Evolutionary conservation across 2,888 invertebrate species (phyloP).

Genomic region (Hoplodrina ambigua): DNA sequence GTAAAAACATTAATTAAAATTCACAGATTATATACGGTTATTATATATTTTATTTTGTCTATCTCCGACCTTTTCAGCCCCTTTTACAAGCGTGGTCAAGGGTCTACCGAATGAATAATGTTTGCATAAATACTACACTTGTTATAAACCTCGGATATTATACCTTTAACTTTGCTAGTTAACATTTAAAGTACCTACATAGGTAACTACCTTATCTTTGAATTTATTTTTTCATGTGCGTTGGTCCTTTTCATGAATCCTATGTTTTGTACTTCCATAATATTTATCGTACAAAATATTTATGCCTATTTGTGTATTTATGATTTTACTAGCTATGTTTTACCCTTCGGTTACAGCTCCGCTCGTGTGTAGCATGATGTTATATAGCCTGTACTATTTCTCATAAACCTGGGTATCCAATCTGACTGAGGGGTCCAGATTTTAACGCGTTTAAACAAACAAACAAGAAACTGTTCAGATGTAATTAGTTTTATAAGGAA

Average conservation of each 20-base stretch:
- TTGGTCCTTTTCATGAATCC: not conserved
- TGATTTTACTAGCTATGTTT: too few species aligned
- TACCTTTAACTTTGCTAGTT: not conserved
- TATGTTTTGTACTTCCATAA: not conserved
- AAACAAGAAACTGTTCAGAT: too few species aligned
- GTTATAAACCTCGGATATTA: conserved; percentile 17
- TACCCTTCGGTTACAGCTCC: too few species aligned
- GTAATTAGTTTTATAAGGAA: too few species aligned
- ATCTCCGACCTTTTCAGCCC: conserved; percentile 40
- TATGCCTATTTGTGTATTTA: not conserved
- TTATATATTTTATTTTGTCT: conserved; percentile 45
- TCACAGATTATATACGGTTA: conserved; percentile 36
- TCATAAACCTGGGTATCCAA: too few species aligned
- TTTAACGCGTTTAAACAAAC: too few species aligned
- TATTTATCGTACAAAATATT: not conserved
- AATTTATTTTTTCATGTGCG: not conserved
- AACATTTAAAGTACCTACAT: conserved; percentile 16
- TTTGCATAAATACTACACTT: conserved; percentile 47
- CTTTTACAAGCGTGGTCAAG: conserved; percentile 38
- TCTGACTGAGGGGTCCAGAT: too few species aligned
- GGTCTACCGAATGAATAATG: conserved; percentile 47
- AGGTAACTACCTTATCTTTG: not conserved
- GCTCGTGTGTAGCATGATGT: too few species aligned
- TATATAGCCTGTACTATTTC: too few species aligned
- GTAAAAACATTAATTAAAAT: conserved; percentile 39